Conservation (phyloP, 2,113 vertebrate species). For the Nyctibius bracteatus region DNA sequence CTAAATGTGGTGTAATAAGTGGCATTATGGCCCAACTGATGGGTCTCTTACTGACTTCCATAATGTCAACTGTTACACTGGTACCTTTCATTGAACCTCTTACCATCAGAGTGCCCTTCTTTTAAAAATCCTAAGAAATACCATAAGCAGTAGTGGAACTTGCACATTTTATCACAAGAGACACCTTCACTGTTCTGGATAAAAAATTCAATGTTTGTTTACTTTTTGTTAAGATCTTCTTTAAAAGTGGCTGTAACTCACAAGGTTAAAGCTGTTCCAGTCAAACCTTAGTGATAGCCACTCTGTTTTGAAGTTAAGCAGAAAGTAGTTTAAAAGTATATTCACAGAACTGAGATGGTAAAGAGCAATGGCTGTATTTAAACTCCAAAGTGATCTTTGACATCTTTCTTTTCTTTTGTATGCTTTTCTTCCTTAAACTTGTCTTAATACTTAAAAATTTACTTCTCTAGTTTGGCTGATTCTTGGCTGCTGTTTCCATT, state of each 20-base stretch:
- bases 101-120: neutral
- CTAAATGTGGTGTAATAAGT: neutral
- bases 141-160: neutral
- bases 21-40: neutral
- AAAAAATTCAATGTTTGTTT: neutral
- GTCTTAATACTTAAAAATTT: neutral
- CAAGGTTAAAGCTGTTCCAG: neutral
- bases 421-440: neutral
- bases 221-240: neutral
- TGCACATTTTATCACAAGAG: neutral
- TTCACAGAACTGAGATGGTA: neutral
- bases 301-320: neutral
- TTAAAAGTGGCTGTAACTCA: neutral
- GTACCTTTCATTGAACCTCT: neutral
- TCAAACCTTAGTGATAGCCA: neutral
- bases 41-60: neutral
- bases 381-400: neutral
- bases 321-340: neutral
- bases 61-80: neutral
- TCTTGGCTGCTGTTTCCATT: neutral
- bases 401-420: neutral
- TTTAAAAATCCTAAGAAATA: neutral
- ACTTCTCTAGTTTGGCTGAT: neutral
- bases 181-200: neutral
- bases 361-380: neutral